Base-by-base conservation (phyloP, 2,888 invertebrate species). In the Argyresthia goedartella region DNA sequence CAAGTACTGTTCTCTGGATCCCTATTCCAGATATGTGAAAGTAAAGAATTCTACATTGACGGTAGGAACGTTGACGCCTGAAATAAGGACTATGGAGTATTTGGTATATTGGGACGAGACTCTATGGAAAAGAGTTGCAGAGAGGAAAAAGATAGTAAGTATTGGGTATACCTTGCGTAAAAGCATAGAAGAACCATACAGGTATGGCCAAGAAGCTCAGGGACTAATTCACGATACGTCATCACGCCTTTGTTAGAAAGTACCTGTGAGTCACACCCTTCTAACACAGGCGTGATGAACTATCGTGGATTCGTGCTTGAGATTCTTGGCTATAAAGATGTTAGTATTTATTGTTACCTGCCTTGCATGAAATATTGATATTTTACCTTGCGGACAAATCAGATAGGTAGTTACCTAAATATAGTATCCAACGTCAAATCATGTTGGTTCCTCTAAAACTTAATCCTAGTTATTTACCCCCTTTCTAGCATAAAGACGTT, bases 11-110 rank as follows among this genome's bases (percentile, higher is more conserved):
- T 67, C 81, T 42, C 87, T 86, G 62, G 69, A 80, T 55, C 89
- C 90, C 0, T 88, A 86, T 59, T 67, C 66, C 51, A 80, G 89
- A 65, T 87, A 84, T 47, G 59, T 79, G 9, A 88, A 73, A 66
- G 84, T 87, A 4, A 77, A 62, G 52, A 79, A 81, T 55, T 88
- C 89, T 4, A 79, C 88, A 3, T 65, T 90, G 35, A 80, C 80
- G 47, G 70, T 88, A 59, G 90, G 90, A 15, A 71, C 64, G 11
- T 58, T 88, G 35, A 75, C 77, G 48, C 76, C 88, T 34, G 88
- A 90, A 69, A 69, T 90, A 55, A 73, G 90, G 56, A 84, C 81
- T 55, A 69, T 90, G 67, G 78, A 85, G 63, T 89, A 89, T 61
- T 69, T 89, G 47, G 64, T 81, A 60, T 67, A 76, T 63, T 77